Evolutionary conservation across 1,140 invertebrate genomes (phyloP).

Genomic region (Nasonia longicornis): DNA sequence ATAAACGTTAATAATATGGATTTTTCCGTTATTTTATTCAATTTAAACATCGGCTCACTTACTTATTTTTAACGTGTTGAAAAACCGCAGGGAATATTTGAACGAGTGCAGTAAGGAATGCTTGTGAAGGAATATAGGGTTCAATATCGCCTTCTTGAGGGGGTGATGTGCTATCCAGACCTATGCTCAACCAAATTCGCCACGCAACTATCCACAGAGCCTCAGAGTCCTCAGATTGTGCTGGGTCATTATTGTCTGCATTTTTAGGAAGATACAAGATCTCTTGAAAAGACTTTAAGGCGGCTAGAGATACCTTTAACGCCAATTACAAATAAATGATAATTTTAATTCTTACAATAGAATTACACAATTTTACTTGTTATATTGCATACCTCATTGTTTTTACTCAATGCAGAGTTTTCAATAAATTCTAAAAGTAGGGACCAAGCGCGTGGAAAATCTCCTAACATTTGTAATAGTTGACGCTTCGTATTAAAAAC

Average conservation of each 20-base stretch:
- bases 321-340: slow-evolving; percentile 2
- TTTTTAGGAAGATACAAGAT: slow-evolving; percentile 79
- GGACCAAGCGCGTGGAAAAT: slow-evolving; percentile 94
- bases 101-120: slow-evolving; percentile 91
- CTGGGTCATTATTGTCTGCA: slow-evolving; percentile 60
- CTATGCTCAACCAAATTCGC: slow-evolving; percentile 89
- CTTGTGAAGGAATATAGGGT: slow-evolving; percentile 88
- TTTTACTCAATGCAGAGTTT: slow-evolving; percentile 89
- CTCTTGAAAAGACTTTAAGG: slow-evolving; percentile 95
- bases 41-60: slow-evolving; percentile 55
- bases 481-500: slow-evolving; percentile 92
- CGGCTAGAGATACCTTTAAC: slow-evolving; percentile 86
- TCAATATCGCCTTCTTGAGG: slow-evolving; percentile 73
- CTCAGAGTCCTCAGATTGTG: slow-evolving; percentile 68
- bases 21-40: background rate
- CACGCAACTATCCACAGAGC: slow-evolving; percentile 84
- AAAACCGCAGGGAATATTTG: slow-evolving; percentile 95
- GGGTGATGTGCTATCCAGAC: slow-evolving; percentile 80
- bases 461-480: slow-evolving; percentile 85
- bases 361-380: background rate
- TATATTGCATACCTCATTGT: slow-evolving; percentile 81
- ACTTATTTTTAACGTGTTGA: slow-evolving; percentile 87
- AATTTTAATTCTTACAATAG: background rate
- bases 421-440: slow-evolving; percentile 94
- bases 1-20: background rate